Evolutionary conservation across 1,140 invertebrate genomes (phyloP), one percentile per base, ranked within the genome.

Genomic region (Muscidifurax raptorellus): DNA sequence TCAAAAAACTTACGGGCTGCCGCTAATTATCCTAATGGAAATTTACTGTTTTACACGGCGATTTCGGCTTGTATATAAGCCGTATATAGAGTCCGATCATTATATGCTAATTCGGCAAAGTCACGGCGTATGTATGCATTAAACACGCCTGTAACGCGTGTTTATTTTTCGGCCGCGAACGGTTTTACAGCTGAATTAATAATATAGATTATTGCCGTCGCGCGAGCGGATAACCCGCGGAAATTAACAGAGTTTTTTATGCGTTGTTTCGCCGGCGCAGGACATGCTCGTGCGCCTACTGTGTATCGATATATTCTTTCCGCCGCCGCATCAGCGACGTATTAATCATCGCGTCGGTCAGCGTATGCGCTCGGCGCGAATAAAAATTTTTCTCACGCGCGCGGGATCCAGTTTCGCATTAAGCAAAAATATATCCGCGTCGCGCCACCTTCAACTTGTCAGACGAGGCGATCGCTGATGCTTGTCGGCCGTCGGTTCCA

Each of bases 11-110:
- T 59, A 59, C 52, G 18, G 52, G 36, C 36, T 6, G 52, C 52
- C n/a, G 32, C 78, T 69, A 80, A 44, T 80, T 69, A 80, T 44
- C 32, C n/a, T 67, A 44, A 69, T 80, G 66, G 28, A 80, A 80
- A 69, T 69, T 69, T 44, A 44, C 66, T 69, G 32, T 44, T 69
- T 69, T 67, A 40, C 30, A 80, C 66, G 27, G 18, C 15, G 10
- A 32, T 78, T 78, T 30, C 67, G 15, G 18, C 30, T 18, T 59
- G 18, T n/a, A n/a, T n/a, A n/a, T n/a, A 59, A 59, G 52, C 52
- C 52, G 52, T 59, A n/a, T n/a, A n/a, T n/a, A 59, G 52, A 59
- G 18, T 59, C 52, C 15, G 5, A 59, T 59, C 52, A 22, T 59
- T 59, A 59, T 22, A n/a, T 52, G 47, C 52, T 59, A 59, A 59